Evolutionary conservation across 2,113 vertebrate genomes (phyloP).

Genomic region (Scopus umbretta): DNA sequence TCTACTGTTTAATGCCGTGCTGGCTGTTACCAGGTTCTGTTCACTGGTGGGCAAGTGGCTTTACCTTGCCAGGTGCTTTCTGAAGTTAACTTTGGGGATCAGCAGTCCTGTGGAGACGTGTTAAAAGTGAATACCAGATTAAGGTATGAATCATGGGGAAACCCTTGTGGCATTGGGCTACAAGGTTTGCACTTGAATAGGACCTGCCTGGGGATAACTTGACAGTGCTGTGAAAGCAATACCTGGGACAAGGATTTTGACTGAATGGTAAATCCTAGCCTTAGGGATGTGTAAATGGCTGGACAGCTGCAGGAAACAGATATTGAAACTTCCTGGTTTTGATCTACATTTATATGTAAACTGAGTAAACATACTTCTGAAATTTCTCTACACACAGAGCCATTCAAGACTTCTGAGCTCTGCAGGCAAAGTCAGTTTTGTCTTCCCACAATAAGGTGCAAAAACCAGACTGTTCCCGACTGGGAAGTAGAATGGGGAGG

Average conservation of each 20-base stretch:
- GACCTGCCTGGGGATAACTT: background rate
- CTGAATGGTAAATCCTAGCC: background rate
- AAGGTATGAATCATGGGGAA: background rate
- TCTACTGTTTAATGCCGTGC: background rate
- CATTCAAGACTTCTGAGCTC: background rate
- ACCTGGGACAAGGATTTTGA: background rate
- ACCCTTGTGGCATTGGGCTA: background rate
- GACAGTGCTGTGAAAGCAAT: background rate
- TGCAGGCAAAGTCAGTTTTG: fast-evolving
- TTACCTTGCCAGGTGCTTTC: background rate
- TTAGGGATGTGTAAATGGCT: background rate
- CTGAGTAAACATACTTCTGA: background rate
- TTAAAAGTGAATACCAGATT: background rate
- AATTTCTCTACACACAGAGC: background rate
- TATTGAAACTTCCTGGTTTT: background rate
- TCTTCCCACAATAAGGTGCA: background rate
- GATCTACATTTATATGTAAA: background rate
- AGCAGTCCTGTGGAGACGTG: background rate
- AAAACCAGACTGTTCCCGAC: background rate
- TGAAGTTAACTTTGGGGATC: background rate
- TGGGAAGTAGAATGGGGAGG: background rate
- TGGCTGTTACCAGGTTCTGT: background rate
- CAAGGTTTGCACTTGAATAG: background rate
- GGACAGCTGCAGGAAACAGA: background rate
- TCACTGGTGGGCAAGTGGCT: background rate